Evolutionary conservation across 2,113 vertebrate genomes (phyloP).

Genomic region (Atherinomorus stipes): DNA sequence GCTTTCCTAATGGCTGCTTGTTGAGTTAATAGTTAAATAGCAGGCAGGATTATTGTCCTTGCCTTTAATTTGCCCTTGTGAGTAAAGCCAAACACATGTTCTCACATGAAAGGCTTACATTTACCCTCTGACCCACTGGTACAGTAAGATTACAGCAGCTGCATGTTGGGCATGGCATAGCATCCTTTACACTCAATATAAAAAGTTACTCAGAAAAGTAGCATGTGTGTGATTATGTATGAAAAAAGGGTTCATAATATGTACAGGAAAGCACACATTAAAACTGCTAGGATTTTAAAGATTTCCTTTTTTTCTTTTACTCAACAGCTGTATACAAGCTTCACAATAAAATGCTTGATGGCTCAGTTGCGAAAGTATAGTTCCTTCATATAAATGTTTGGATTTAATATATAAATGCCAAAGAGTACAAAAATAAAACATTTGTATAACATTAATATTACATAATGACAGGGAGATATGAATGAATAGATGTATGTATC

Average conservation of each 20-base stretch:
- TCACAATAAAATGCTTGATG: slow-evolving; percentile 46
- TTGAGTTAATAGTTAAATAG: slow-evolving; percentile 78
- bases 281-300: slow-evolving; percentile 16
- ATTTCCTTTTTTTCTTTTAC: slow-evolving; percentile 23
- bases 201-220: slow-evolving; percentile 5
- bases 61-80: slow-evolving; percentile 53
- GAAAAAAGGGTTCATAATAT: neutral
- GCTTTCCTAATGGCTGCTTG: slow-evolving; percentile 75
- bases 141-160: slow-evolving; percentile 52
- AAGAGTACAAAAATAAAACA: slow-evolving; percentile 83
- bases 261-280: slow-evolving; percentile 30
- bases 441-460: slow-evolving; percentile 72
- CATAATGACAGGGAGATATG: slow-evolving; percentile 52
- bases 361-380: slow-evolving; percentile 61
- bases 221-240: slow-evolving; percentile 8
- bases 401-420: slow-evolving; percentile 68
- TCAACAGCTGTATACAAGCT: slow-evolving; percentile 34
- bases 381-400: slow-evolving; percentile 68
- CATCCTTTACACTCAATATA: slow-evolving; percentile 12
- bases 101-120: slow-evolving; percentile 72
- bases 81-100: slow-evolving; percentile 72
- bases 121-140: slow-evolving; percentile 44
- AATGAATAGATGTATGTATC: slow-evolving; percentile 35
- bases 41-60: slow-evolving; percentile 60
- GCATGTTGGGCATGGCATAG: slow-evolving; percentile 12